Conservation (phyloP, 2,888 invertebrate genomes). For the Athalia cordata region DNA sequence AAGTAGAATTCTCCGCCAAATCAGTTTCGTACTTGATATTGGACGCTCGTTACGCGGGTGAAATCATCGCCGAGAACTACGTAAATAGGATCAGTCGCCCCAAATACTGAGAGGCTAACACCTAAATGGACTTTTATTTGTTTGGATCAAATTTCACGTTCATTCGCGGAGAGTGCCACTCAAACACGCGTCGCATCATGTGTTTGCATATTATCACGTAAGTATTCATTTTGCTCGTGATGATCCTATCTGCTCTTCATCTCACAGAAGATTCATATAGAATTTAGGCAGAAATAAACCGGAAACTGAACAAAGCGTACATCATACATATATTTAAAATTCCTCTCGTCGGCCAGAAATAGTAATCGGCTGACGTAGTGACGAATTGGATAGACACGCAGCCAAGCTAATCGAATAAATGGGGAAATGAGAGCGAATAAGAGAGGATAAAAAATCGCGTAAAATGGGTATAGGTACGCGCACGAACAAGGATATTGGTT, state of each 20-base stretch:
- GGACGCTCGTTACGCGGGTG: conserved; percentile 17
- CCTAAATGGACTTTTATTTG: conserved; percentile 44
- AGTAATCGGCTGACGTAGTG: no score
- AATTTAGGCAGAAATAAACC: neutral
- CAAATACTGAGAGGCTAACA: conserved; percentile 22
- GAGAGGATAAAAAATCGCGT: conserved; percentile 23
- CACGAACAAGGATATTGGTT: conserved; percentile 40
- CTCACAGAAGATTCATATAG: conserved; percentile 1
- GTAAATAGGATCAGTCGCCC: conserved; percentile 44
- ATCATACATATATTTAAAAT: no score
- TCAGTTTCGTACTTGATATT: conserved; percentile 34
- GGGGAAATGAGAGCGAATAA: conserved; percentile 1
- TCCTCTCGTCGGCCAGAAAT: neutral
- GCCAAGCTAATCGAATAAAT: neutral
- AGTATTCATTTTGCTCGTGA: conserved; percentile 31
- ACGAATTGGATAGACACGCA: no score
- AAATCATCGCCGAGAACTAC: conserved; percentile 33
- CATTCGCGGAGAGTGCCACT: conserved; percentile 38
- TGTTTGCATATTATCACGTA: neutral
- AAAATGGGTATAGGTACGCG: neutral
- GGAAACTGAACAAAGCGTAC: no score
- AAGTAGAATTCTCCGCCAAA: conserved; percentile 20
- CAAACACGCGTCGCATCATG: conserved; percentile 28
- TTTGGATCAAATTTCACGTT: conserved; percentile 38
- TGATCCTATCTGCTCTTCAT: neutral